Percentiles rank a stretch among this genome's conserved stretches.
These are phyloP conservation scores for Xenops minutus DNA, from an alignment of 2,797 vertebrate genomes.

Conservation along the genomic window DNA sequence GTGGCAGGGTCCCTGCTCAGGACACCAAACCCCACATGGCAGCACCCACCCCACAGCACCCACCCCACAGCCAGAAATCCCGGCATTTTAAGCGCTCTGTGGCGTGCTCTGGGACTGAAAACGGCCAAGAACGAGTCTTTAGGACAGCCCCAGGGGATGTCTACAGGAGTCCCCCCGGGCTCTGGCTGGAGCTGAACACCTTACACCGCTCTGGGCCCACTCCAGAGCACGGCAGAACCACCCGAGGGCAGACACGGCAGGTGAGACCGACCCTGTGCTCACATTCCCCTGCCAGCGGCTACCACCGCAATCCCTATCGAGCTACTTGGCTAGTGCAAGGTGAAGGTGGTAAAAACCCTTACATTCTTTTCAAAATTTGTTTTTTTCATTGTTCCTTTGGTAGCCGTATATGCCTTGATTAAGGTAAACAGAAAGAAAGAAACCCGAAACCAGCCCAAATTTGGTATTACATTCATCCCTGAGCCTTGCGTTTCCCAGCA, in stretches of 20 bases:
- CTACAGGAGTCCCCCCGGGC: neutral
- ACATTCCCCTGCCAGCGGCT: rapidly evolving
- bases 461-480: no score
- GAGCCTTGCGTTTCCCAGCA: neutral
- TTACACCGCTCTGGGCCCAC: rapidly evolving
- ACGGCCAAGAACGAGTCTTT: no score
- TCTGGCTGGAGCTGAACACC: neutral
- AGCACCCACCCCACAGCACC: rapidly evolving
- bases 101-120: rapidly evolving
- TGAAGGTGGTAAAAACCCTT: rapidly evolving
- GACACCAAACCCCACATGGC: rapidly evolving
- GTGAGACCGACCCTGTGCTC: rapidly evolving
- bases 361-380: neutral
- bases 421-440: neutral
- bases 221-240: neutral
- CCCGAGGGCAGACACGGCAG: rapidly evolving
- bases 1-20: rapidly evolving
- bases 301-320: no score
- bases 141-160: neutral
- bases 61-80: rapidly evolving
- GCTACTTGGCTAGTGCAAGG: neutral
- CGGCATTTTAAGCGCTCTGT: rapidly evolving
- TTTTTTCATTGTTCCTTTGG: neutral
- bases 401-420: neutral
- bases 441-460: rapidly evolving